These are phyloP conservation scores for Nemurella pictetii DNA, from an alignment of 2,888 invertebrate genomes.

Conservation along the genomic window DNA sequence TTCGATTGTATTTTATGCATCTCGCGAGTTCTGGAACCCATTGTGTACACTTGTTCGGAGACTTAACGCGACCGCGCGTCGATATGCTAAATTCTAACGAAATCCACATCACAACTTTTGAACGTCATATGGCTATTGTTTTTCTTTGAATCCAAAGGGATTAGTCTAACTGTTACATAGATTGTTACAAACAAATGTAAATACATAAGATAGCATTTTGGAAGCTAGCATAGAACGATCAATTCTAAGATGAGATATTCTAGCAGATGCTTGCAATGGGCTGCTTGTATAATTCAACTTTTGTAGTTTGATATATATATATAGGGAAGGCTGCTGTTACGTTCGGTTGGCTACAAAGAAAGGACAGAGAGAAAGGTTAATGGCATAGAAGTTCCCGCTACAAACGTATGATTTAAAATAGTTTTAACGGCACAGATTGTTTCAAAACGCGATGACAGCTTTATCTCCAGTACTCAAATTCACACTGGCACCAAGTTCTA, in stretches of 20 bases:
- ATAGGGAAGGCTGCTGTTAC: not conserved
- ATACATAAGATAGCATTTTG: not conserved
- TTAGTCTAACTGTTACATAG: not conserved
- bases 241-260: not conserved
- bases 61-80: not conserved
- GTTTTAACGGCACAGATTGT: not conserved
- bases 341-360: not conserved
- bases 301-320: not conserved
- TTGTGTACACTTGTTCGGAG: no score
- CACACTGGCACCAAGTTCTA: not conserved
- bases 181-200: constrained; percentile 13
- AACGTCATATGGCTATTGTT: not conserved
- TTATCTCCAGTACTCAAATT: not conserved
- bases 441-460: not conserved
- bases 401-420: not conserved
- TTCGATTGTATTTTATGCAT: not conserved
- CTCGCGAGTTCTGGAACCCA: not conserved
- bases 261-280: not conserved
- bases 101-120: not conserved
- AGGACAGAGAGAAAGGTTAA: not conserved
- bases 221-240: not conserved
- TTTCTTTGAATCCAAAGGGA: not conserved
- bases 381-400: not conserved
- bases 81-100: not conserved
- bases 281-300: not conserved